Percentiles rank a stretch among this genome's conserved stretches.
Evolutionary conservation across 2,113 vertebrate species (phyloP).

Genomic region (Marmota flaviventris): DNA sequence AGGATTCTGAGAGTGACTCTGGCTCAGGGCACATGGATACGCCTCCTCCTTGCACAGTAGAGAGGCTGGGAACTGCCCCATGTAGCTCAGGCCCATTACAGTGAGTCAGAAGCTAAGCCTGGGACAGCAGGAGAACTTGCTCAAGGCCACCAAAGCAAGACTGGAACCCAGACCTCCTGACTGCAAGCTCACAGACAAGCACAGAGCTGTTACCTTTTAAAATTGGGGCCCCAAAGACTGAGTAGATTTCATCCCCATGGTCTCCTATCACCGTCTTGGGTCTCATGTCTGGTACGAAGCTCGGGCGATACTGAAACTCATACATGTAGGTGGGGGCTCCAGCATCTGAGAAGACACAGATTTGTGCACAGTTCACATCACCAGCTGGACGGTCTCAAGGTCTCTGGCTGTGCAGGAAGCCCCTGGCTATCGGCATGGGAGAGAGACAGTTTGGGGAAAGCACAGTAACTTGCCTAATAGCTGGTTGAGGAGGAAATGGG

Average conservation of each 20-base stretch:
- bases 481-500: not conserved
- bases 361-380: not conserved
- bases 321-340: conserved; percentile 86
- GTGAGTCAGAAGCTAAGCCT: not conserved
- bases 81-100: rapidly evolving
- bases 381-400: not conserved
- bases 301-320: conserved; percentile 86
- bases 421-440: too few relatives aligned
- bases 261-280: conserved; percentile 85
- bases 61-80: rapidly evolving
- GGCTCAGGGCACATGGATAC: rapidly evolving
- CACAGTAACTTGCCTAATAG: not conserved
- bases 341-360: conserved; percentile 80
- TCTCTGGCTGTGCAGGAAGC: not conserved
- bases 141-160: not conserved
- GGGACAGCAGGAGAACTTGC: not conserved
- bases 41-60: too few relatives aligned
- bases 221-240: conserved; percentile 87
- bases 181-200: too few relatives aligned
- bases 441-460: not conserved
- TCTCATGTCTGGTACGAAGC: not conserved
- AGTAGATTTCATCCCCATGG: conserved; percentile 87
- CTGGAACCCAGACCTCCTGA: not conserved
- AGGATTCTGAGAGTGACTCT: not conserved
- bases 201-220: conserved; percentile 75